Conservation (phyloP, 2,113 vertebrate genomes). For the Bubalus kerabau region DNA sequence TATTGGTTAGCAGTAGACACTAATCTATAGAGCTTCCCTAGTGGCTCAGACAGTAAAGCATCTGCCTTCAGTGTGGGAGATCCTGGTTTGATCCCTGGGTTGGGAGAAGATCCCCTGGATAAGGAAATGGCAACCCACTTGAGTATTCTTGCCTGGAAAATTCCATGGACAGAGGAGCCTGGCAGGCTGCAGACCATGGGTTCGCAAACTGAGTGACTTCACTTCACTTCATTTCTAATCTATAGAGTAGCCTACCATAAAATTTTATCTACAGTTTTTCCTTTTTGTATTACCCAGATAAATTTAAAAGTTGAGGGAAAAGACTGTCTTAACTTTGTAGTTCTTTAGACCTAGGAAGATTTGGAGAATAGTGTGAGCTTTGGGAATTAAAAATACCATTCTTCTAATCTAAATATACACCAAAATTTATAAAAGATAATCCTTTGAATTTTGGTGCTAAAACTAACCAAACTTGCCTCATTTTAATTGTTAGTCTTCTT, state of each 20-base stretch:
- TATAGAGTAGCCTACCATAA: background rate
- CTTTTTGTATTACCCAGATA: background rate
- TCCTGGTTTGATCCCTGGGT: background rate
- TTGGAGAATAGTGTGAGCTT: background rate
- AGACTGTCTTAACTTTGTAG: background rate
- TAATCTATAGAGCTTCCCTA: background rate
- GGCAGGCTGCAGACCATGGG: background rate
- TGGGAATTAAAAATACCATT: background rate
- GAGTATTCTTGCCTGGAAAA: background rate
- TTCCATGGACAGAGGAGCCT: background rate
- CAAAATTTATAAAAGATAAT: background rate
- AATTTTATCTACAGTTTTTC: background rate
- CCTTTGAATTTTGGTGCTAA: background rate
- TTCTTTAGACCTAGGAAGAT: background rate
- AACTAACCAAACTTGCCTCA: conserved; percentile 6
- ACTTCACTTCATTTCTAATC: background rate
- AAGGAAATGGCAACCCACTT: background rate
- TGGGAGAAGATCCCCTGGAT: background rate
- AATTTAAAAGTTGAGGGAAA: background rate
- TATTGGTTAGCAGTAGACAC: background rate
- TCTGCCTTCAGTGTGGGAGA: background rate
- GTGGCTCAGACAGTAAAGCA: background rate
- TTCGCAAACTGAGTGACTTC: background rate
- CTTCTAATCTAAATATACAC: conserved; percentile 2
- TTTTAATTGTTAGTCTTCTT: conserved; percentile 3